Base-by-base conservation (phyloP, 2,888 invertebrate genomes). In the Agrilus biguttatus region DNA sequence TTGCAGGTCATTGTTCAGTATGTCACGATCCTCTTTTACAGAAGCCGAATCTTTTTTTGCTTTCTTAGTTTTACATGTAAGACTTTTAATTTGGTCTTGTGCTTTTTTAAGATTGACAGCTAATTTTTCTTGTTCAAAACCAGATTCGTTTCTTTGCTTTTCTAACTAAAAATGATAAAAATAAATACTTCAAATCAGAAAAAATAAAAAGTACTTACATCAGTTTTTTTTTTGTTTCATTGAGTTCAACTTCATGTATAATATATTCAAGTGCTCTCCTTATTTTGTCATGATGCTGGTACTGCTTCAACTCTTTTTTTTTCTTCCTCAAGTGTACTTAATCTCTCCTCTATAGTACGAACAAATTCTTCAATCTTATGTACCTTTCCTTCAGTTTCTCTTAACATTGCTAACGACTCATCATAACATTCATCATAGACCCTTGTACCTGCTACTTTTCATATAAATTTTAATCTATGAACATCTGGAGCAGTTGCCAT, bases 401-500 rank as follows among this genome's bases (percentile, higher is more conserved):
- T 84, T 34, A 99, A 72, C 61, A 98, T 91, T 39, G 81, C 80
- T 59, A 92, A 83, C 23, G 96, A 97, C 67, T 99, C 98, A 62
- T 96, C 95, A 55, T 96, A 83, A 41, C 97, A 77, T 62, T 99
- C 98, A 66, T 99, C 98, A 62, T 97, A 99, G 0, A 99, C 97
- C 51, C 91, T 72, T 0, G 92, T 92, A 4, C 96, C 97, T 14
- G 97, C 97, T 12, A 97, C 97, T 74, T 98, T 97, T 51, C 95
- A 71, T 12, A 98, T 68, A 36, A 98, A 69, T 65, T 97, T 96
- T 50, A 98, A 67, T 46, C 98, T 77, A 55, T 97, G 93, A 0
- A 93, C 89, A 69, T 98, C 98, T 2, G 97, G 93, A 2, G 98
- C 95, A 17, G 97, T 92, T 4, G 98, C 98, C 91, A 98, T 93